These are phyloP conservation scores for Triplophysa tibetana DNA, from an alignment of 2,113 vertebrate species.

Conservation along the genomic window DNA sequence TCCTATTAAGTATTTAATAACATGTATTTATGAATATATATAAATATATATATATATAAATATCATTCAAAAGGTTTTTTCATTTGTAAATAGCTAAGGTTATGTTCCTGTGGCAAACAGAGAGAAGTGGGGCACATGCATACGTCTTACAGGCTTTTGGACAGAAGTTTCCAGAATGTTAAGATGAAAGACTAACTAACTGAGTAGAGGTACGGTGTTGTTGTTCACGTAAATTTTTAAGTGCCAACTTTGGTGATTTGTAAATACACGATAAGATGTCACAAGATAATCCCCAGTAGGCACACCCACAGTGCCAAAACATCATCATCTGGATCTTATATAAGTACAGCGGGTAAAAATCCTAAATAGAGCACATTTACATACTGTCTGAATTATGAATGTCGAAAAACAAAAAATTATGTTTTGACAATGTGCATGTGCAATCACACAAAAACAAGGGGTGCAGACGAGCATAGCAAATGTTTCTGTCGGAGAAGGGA, in stretches of 20 bases:
- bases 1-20: slow-evolving; percentile 80
- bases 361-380: background rate
- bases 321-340: background rate
- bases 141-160: slow-evolving; percentile 61
- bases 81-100: slow-evolving; percentile 84
- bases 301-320: background rate
- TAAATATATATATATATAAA: background rate
- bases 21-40: slow-evolving; percentile 76
- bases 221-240: background rate
- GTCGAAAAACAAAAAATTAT: background rate
- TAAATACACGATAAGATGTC: background rate
- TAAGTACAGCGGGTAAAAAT: background rate
- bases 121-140: slow-evolving; percentile 80
- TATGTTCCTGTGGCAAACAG: slow-evolving; percentile 89
- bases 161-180: slow-evolving; percentile 24
- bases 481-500: slow-evolving; percentile 35
- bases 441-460: background rate
- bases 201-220: slow-evolving; percentile 11
- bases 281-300: background rate
- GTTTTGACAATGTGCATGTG: no score
- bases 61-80: slow-evolving; percentile 60
- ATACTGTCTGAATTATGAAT: background rate
- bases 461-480: background rate
- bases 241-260: slow-evolving; percentile 18
- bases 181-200: background rate